phyloP scores from a whole-genome alignment of 2,113 vertebrate genomes.

The Jaculus jaculus region DNA sequence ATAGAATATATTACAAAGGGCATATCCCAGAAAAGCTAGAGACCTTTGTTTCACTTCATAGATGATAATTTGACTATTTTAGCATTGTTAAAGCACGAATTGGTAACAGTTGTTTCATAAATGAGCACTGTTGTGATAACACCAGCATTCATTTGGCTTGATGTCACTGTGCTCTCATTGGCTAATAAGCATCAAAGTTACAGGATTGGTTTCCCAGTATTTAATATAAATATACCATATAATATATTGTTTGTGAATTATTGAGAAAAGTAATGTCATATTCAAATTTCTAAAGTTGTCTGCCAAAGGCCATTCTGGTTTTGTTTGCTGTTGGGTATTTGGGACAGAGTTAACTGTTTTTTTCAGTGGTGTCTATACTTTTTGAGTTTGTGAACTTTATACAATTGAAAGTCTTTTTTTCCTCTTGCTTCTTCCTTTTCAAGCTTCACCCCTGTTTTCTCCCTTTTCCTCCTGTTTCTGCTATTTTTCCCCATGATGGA shows the following conservation, averaged over 20 bases:
- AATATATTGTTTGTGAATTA: slow-evolving; percentile 87
- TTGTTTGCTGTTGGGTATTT: slow-evolving; percentile 84
- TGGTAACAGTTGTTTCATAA: slow-evolving; percentile 79
- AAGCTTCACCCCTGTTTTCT: slow-evolving; percentile 45
- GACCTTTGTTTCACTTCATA: slow-evolving; percentile 96
- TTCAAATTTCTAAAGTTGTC: slow-evolving; percentile 82
- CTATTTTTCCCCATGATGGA: slow-evolving; percentile 77
- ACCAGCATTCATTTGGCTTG: slow-evolving; percentile 84
- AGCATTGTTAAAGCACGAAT: slow-evolving; percentile 78
- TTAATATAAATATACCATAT: slow-evolving; percentile 86
- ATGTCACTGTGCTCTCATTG: slow-evolving; percentile 80
- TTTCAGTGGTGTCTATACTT: slow-evolving; percentile 84
- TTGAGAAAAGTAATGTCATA: slow-evolving; percentile 84
- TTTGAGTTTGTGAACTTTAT: slow-evolving; percentile 83
- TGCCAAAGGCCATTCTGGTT: slow-evolving; percentile 86
- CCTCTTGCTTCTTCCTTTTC: slow-evolving; percentile 6
- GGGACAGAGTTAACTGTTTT: slow-evolving; percentile 80
- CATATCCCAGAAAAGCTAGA: slow-evolving; percentile 97
- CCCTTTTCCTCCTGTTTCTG: slow-evolving; percentile 79
- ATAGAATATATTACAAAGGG: slow-evolving; percentile 91
- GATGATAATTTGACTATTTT: slow-evolving; percentile 87
- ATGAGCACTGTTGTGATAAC: slow-evolving; percentile 83
- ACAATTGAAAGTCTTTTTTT: slow-evolving; percentile 74
- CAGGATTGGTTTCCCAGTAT: slow-evolving; percentile 84
- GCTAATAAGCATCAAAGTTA: slow-evolving; percentile 82